These are phyloP conservation scores for Leptopilina myrica DNA, from an alignment of 2,888 invertebrate species.

Conservation along the genomic window DNA sequence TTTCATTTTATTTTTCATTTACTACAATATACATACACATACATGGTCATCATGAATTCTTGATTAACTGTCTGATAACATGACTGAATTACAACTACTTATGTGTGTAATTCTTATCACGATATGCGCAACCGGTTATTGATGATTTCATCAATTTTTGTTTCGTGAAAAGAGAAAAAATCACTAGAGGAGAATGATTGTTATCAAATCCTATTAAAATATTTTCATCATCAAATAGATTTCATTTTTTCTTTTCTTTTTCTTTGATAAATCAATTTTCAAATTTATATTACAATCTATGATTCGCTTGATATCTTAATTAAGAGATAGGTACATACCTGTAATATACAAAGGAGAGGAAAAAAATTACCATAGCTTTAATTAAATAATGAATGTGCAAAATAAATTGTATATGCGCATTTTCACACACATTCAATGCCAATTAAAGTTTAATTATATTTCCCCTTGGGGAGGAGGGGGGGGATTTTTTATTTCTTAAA, in stretches of 20 bases:
- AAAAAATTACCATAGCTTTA: not conserved
- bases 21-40: not conserved
- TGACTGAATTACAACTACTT: not conserved
- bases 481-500: not conserved
- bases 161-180: not conserved
- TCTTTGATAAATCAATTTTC: conserved; percentile 21
- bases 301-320: not conserved
- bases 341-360: not conserved
- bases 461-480: not conserved
- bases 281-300: not conserved
- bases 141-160: conserved; percentile 4
- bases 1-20: conserved; percentile 23
- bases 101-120: not conserved
- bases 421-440: not conserved
- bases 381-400: conserved; percentile 4
- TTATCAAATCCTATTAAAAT: conserved; percentile 22
- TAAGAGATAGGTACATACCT: not conserved
- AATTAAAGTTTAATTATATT: conserved; percentile 17
- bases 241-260: not conserved
- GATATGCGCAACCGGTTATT: conserved; percentile 18
- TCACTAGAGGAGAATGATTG: not conserved
- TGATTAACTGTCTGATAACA: conserved; percentile 18
- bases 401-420: not conserved
- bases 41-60: conserved; percentile 19
- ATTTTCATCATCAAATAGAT: not conserved